These are phyloP conservation scores for Ooceraea biroi DNA, from an alignment of 1,140 invertebrate genomes.

Conservation along the genomic window DNA sequence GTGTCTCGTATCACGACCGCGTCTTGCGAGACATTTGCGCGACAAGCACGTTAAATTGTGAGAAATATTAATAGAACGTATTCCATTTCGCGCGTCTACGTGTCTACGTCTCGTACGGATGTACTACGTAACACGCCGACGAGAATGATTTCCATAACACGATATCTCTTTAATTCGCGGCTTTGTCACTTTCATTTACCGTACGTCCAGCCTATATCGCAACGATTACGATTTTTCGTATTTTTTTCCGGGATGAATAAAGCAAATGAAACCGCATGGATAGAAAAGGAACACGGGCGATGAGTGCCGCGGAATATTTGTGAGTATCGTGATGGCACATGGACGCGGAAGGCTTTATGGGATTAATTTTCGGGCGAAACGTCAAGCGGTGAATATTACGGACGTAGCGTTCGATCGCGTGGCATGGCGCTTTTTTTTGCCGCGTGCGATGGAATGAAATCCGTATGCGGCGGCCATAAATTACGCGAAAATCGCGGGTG, in stretches of 20 bases:
- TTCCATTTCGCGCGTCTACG: too few relatives aligned
- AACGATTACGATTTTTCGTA: too few relatives aligned
- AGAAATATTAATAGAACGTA: neutral
- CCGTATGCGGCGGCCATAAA: neutral
- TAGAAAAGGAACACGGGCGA: neutral
- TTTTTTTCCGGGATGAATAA: too few relatives aligned
- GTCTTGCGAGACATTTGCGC: conserved; percentile 1
- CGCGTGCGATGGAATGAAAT: conserved; percentile 47
- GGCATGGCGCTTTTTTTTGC: conserved; percentile 48
- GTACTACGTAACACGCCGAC: too few relatives aligned
- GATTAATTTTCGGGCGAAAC: conserved; percentile 18
- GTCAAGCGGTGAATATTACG: conserved; percentile 10
- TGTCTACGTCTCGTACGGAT: too few relatives aligned
- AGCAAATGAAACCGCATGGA: neutral
- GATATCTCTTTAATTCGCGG: too few relatives aligned
- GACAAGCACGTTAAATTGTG: conserved; percentile 7
- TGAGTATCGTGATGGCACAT: neutral
- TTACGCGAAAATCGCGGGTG: conserved; percentile 33
- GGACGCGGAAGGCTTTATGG: neutral
- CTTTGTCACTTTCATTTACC: too few relatives aligned
- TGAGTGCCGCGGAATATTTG: neutral
- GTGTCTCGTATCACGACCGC: conserved; percentile 13
- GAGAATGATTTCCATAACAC: too few relatives aligned
- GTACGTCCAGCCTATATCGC: too few relatives aligned
- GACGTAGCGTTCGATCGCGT: neutral